phyloP scores from a whole-genome alignment of 1,140 invertebrate species.

The Drosophila santomea region DNA sequence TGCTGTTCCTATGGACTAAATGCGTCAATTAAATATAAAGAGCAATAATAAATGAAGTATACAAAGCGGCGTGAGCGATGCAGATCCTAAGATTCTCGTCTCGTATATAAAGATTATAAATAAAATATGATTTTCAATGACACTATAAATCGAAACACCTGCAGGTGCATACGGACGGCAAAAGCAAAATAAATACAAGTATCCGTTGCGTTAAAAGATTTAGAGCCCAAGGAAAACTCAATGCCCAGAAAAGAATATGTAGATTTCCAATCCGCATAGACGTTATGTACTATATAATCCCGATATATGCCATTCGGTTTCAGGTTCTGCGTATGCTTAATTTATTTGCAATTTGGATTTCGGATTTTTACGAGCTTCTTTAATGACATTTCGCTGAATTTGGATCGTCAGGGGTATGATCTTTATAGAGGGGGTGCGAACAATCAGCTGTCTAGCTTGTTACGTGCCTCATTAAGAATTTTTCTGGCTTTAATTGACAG shows the following conservation, averaged over 20 bases:
- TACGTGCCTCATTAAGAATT: constrained; percentile 80
- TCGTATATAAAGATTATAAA: constrained; percentile 61
- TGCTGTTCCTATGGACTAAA: constrained; percentile 62
- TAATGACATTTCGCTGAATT: constrained; percentile 74
- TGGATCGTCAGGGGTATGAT: constrained; percentile 15
- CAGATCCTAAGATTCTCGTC: constrained; percentile 11
- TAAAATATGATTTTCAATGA: constrained; percentile 74
- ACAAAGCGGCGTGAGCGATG: constrained; percentile 37
- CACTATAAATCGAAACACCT: constrained; percentile 58
- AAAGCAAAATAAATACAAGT: constrained; percentile 29
- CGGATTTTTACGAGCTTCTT: constrained; percentile 68
- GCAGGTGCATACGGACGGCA: constrained; percentile 18
- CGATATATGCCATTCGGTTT: constrained; percentile 32
- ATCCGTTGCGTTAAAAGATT: constrained; percentile 54
- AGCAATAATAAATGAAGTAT: constrained; percentile 29
- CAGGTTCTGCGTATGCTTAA: constrained; percentile 20
- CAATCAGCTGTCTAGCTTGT: constrained; percentile 48
- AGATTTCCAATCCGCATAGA: constrained; percentile 24
- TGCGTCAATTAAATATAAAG: constrained; percentile 77
- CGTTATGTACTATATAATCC: constrained; percentile 23
- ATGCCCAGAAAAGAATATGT: background rate
- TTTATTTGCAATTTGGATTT: constrained; percentile 46
- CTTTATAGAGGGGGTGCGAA: constrained; percentile 3
- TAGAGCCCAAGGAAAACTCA: constrained; percentile 27
- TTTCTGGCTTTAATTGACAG: constrained; percentile 77